Evolutionary conservation across 2,797 vertebrate species (phyloP), one percentile per base, ranked within the genome.

Genomic region (Esox masquinongy): DNA sequence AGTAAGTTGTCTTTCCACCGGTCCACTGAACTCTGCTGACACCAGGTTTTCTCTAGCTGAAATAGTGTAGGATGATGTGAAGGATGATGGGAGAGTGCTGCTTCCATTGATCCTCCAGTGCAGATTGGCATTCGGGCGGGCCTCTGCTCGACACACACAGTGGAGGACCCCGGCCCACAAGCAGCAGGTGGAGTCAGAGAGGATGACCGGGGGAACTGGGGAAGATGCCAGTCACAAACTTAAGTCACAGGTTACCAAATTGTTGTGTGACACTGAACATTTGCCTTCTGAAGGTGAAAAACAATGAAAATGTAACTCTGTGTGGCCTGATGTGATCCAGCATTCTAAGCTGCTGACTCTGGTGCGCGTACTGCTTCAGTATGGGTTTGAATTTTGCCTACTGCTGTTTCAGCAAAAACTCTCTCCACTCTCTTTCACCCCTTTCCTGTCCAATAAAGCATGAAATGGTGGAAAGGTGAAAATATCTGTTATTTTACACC

Each of bases 141-240:
- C 85, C 22, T 85, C 75, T 6, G 64, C 80, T 15, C n/a, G 43
- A 68, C 89, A 90, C 66, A 84, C 29, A 39, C 87, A 89, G 16
- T 9, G 71, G 64, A 91, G 4, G 50, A 7, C 0, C 7, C 69
- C 26, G 1, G 16, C 77, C 9, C 1, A 69, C 34, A 43, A 51
- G 17, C 53, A 72, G 78, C 89, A 91, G 8, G 34, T 61, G 31
- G 86, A 83, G 51, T 79, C 73, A 0, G 83, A 75, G 3, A 82
- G 64, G 73, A 89, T 82, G 26, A 61, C 17, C 49, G 88, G 85
- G 4, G 71, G 19, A 39, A 85, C 88, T 88, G 70, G 29, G 5
- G 29, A 31, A n/a, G 19, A 24, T 4, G 19, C 11, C 31, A 70
- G 34, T 12, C 31, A 14, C 15, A 73, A 0, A 14, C 29, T 68